phyloP scores from a whole-genome alignment of 2,113 vertebrate species.

The Azemiops feae region DNA sequence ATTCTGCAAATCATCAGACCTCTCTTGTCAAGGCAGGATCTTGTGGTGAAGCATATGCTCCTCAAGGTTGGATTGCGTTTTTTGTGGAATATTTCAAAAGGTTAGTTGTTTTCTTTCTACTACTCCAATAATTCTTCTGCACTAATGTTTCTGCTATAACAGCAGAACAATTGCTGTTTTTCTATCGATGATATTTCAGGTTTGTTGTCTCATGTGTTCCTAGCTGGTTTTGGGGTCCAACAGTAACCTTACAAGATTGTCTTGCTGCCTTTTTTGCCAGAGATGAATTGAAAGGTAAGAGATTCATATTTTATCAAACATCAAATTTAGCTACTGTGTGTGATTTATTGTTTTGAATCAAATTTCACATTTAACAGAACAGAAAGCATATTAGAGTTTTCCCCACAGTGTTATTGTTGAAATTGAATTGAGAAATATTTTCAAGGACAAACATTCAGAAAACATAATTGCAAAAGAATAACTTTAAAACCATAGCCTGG shows the following conservation, averaged over 20 bases:
- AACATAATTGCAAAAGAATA: neutral
- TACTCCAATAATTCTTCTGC: constrained; percentile 28
- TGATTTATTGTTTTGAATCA: neutral
- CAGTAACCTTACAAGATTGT: constrained; percentile 97
- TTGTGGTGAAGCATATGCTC: constrained; percentile 92
- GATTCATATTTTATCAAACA: constrained; percentile 25
- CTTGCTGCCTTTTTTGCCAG: constrained; percentile 97
- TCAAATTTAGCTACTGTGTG: neutral
- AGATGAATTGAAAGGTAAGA: constrained; percentile 96
- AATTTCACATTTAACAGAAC: neutral
- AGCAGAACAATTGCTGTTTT: constrained; percentile 70
- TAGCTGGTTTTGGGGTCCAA: constrained; percentile 99
- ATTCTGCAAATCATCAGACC: constrained; percentile 92
- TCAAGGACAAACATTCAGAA: neutral
- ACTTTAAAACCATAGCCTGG: neutral
- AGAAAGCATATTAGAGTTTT: neutral
- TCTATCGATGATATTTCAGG: constrained; percentile 77
- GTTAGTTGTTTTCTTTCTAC: constrained; percentile 63
- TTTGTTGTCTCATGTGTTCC: constrained; percentile 77
- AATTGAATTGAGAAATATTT: neutral
- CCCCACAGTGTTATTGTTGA: neutral
- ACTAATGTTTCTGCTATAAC: constrained; percentile 70
- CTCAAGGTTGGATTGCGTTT: constrained; percentile 96
- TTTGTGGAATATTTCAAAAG: constrained; percentile 98
- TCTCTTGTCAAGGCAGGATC: constrained; percentile 92